Evolutionary conservation across 1,140 invertebrate genomes (phyloP).

Genomic region (Drosophila parvula): DNA sequence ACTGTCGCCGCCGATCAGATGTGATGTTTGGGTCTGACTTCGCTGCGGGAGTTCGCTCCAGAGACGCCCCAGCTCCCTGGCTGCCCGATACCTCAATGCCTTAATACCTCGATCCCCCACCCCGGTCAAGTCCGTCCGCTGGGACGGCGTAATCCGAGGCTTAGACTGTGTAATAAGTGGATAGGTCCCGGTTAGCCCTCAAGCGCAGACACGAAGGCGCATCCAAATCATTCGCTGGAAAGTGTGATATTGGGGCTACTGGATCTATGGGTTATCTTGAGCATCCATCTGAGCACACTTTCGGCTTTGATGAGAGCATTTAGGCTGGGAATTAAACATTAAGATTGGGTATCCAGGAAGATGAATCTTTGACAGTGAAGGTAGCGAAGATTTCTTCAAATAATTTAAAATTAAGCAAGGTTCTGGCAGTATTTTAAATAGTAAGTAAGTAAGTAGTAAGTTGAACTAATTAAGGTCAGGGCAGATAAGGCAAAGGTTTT

Average conservation of each 20-base stretch:
- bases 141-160: constrained; percentile 57
- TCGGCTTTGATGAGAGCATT: constrained; percentile 8
- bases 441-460: no score
- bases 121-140: background rate
- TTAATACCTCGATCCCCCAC: background rate
- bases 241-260: constrained; percentile 53
- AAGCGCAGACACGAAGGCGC: constrained; percentile 49
- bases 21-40: constrained; percentile 47
- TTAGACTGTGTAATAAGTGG: constrained; percentile 52
- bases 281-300: constrained; percentile 17
- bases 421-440: no score
- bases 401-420: no score
- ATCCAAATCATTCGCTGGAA: constrained; percentile 22
- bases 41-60: constrained; percentile 56
- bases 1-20: constrained; percentile 59
- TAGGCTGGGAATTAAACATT: background rate
- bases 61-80: constrained; percentile 43
- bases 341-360: background rate
- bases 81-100: constrained; percentile 2
- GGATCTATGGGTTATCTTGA: constrained; percentile 35
- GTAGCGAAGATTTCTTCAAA: background rate
- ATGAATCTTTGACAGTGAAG: background rate
- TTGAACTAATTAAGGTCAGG: no score
- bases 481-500: no score
- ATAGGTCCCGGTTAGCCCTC: constrained; percentile 47